Evolutionary conservation across 92 coral and sea anemone genomes (phyloP).

Genomic region (Phenganax marumi): DNA sequence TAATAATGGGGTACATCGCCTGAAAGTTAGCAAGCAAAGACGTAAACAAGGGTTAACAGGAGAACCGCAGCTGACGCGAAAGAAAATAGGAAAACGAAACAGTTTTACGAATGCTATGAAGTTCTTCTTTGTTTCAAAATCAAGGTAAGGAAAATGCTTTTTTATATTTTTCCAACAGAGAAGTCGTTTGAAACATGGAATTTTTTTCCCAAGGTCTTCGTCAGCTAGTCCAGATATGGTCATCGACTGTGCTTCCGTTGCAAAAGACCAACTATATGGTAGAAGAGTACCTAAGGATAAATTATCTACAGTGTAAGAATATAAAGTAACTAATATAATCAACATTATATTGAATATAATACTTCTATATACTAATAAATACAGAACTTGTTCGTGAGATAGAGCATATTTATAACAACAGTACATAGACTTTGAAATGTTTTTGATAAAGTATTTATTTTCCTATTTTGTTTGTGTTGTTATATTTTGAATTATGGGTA

Average conservation of each 20-base stretch:
- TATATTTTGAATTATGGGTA: neutral
- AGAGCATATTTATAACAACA: no score
- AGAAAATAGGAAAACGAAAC: conserved; percentile 16
- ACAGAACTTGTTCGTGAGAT: neutral
- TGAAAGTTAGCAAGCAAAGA: neutral
- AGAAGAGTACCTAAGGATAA: conserved; percentile 12
- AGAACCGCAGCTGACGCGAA: neutral
- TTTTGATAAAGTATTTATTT: conserved; percentile 13
- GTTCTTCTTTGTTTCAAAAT: conserved; percentile 31
- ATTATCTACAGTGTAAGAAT: conserved; percentile 14
- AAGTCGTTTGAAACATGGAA: neutral
- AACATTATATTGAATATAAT: neutral
- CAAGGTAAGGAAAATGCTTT: conserved; percentile 2
- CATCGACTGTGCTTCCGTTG: neutral
- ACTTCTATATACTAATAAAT: neutral
- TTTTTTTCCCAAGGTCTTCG: conserved; percentile 5
- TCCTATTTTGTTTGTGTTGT: neutral
- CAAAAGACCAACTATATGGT: neutral
- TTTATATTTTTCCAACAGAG: neutral
- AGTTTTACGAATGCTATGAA: conserved; percentile 37
- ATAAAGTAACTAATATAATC: neutral
- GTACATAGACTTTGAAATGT: neutral
- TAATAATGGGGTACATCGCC: neutral
- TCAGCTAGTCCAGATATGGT: conserved; percentile 32
- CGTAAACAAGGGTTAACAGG: neutral